These are phyloP conservation scores for Antedon mediterranea DNA, from an alignment of 53 echinoderm and acorn worm species.

Conservation along the genomic window DNA sequence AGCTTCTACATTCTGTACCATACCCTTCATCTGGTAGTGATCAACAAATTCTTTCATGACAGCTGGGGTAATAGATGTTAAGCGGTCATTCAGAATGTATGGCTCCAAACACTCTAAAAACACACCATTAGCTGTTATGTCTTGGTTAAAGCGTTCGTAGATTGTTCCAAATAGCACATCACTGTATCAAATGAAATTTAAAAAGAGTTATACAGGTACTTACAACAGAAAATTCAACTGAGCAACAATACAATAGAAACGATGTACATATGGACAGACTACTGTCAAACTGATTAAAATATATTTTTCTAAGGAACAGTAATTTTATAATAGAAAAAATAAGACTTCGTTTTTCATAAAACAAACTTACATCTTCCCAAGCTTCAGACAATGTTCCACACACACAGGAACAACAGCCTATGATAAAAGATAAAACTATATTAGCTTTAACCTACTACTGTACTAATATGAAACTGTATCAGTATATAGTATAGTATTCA, in stretches of 20 bases:
- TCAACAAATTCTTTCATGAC: conserved; percentile 98
- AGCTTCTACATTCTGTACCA: conserved; percentile 86
- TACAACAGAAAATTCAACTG: too few species aligned
- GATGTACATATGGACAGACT: too few species aligned
- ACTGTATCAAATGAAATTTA: too few species aligned
- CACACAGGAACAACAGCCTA: conserved; percentile 88
- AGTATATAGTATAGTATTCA: too few species aligned
- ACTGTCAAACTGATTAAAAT: too few species aligned
- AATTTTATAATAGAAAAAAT: too few species aligned
- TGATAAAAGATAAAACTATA: too few species aligned
- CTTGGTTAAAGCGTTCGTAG: conserved; percentile 74
- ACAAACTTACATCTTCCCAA: conserved; percentile 66
- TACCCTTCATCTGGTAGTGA: conserved; percentile 68
- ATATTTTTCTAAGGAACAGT: too few species aligned
- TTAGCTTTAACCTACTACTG: too few species aligned
- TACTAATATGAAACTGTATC: too few species aligned
- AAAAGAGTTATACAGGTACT: not conserved
- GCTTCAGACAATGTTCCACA: conserved; percentile 82
- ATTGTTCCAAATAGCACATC: conserved; percentile 76
- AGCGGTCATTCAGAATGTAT: conserved; percentile 83
- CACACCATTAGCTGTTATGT: conserved; percentile 86
- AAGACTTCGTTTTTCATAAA: not conserved
- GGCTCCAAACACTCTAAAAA: conserved; percentile 90
- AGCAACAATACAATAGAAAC: not conserved
- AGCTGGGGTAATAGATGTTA: conserved; percentile 78